Evolutionary conservation across 2,888 invertebrate genomes (phyloP).

Genomic region (Steinernema hermaphroditum): DNA sequence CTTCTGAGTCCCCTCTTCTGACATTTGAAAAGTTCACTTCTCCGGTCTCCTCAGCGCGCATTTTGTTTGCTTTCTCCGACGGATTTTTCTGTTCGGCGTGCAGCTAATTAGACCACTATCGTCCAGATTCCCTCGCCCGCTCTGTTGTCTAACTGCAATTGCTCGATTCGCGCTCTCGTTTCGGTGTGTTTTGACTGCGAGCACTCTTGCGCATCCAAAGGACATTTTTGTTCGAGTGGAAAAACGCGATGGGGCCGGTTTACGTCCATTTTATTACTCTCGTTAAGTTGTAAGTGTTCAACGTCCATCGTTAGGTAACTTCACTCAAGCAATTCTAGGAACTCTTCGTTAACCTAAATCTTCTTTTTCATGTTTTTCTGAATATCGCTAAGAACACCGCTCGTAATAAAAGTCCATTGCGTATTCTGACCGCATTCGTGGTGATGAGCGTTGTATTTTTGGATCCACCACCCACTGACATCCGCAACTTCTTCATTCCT

Average conservation of each 20-base stretch:
- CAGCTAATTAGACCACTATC: conserved; percentile 15
- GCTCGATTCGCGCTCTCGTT: background rate
- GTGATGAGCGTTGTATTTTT: no score
- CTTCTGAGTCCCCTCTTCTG: background rate
- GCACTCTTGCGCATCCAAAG: background rate
- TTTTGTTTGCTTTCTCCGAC: conserved; percentile 1
- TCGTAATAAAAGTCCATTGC: no score
- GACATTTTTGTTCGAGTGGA: background rate
- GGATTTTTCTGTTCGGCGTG: conserved; percentile 7
- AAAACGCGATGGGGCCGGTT: background rate
- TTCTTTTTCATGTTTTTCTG: no score
- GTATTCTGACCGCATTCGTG: no score
- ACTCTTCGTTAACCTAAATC: no score
- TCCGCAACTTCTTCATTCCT: no score
- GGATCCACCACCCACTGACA: no score
- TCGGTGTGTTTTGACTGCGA: conserved; percentile 8
- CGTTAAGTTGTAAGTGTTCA: conserved; percentile 5
- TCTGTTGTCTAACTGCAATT: conserved; percentile 16
- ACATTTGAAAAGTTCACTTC: background rate
- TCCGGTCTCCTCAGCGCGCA: background rate
- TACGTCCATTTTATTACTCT: background rate
- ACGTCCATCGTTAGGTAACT: no score
- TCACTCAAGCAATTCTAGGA: no score
- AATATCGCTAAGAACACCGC: no score
- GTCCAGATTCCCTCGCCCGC: background rate